Base-by-base conservation (phyloP, 2,797 vertebrate species). In the Lepus townsendii region DNA sequence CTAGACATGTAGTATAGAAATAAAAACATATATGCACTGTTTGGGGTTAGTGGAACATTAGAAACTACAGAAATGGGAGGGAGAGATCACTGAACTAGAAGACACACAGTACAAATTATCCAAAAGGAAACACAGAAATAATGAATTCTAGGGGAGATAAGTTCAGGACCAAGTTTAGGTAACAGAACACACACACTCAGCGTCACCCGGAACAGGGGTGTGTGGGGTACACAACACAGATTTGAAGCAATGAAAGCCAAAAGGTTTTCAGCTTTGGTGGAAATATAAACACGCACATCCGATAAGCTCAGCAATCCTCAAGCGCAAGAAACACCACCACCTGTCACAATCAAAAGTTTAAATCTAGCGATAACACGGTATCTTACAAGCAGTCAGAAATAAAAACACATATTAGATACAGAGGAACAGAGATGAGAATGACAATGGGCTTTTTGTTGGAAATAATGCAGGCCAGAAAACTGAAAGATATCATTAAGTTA, bases 281-380 rank as follows among this genome's bases (percentile, higher is more conserved):
- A 84, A 69, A 83, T 27, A 75, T 60, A 82, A 96, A 79, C 14
- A 2, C 10, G 32, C 4, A 82, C 4, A 65, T 80, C 35, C 11
- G 88, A 32, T 42, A 92, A 73, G 12, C 68, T 89, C 30, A 79
- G 80, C 10, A 86, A 89, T 80, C 0, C 27, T 87, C 13, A 90
- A 82, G 75, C 12, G 52, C 6, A 69, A 84, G 17, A 68, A 93
- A 79, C 3, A 42, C 54, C 4, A 71, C 82, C 75, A 1, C 0
- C n/a, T 10, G 50, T 71, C 76, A 57, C 54, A 91, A 87, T 63
- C 19, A 73, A 94, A 83, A 32, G 22, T 50, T 91, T 89, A 52
- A 86, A 85, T 83, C 8, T 1, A 32, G 0, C 57, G 50, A 92
- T 75, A 62, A 80, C 82, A 10, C 90, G 84, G 93, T 84, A 73